These are phyloP conservation scores for Oscheius sp. DNA, from an alignment of 2,888 invertebrate genomes.

Conservation along the genomic window DNA sequence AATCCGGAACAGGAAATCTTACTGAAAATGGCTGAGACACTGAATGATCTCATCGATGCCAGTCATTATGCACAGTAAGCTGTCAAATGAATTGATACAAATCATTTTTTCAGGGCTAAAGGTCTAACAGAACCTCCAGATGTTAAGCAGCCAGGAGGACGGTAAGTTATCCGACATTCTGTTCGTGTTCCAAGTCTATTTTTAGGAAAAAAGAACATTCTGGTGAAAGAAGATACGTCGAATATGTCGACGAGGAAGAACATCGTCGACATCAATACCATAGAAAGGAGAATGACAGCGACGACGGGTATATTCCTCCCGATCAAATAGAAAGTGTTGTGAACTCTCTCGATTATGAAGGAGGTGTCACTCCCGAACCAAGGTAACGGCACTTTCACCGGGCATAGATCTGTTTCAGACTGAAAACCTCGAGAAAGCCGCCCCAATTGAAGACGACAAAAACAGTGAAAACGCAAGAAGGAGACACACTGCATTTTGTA, in stretches of 20 bases:
- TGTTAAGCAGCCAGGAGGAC: no score
- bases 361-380: neutral
- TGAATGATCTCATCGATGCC: slow-evolving; percentile 62
- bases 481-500: slow-evolving; percentile 28
- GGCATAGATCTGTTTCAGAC: neutral
- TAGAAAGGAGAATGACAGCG: neutral
- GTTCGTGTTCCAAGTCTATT: no score
- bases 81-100: neutral
- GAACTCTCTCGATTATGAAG: neutral
- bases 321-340: neutral
- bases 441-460: slow-evolving; percentile 3
- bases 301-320: neutral
- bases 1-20: slow-evolving; percentile 65
- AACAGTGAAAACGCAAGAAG: slow-evolving; percentile 7
- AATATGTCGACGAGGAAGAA: slow-evolving; percentile 21
- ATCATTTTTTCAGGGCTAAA: neutral
- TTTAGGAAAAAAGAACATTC: neutral
- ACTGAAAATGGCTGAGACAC: slow-evolving; percentile 54
- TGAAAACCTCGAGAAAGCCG: neutral
- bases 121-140: no score
- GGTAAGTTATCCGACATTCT: no score
- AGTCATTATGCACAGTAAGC: neutral
- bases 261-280: neutral
- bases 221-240: slow-evolving; percentile 5
- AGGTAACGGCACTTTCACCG: neutral